Percentiles rank a stretch among this genome's conserved stretches.
These are phyloP conservation scores for Escarpia spicata DNA, from an alignment of 2,888 invertebrate species.

Conservation along the genomic window DNA sequence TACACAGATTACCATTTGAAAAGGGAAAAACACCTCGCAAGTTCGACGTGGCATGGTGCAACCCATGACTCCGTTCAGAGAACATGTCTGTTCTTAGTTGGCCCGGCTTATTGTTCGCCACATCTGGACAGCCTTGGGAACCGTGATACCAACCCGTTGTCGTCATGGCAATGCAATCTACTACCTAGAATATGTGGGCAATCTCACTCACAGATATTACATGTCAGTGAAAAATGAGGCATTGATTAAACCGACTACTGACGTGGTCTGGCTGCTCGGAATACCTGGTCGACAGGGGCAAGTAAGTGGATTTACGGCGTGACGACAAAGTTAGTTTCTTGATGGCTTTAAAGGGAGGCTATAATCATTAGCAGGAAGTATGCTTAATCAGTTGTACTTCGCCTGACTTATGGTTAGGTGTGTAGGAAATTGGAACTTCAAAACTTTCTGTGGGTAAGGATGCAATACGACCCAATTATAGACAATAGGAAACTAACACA, in stretches of 20 bases:
- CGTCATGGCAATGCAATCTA: background rate
- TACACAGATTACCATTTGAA: background rate
- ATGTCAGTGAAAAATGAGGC: conserved; percentile 16
- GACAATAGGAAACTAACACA: no score
- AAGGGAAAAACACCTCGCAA: background rate
- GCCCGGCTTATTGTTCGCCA: background rate
- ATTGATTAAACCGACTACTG: background rate
- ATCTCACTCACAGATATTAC: background rate
- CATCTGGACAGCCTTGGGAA: background rate
- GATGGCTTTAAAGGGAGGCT: background rate
- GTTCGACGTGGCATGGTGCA: background rate
- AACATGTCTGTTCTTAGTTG: background rate
- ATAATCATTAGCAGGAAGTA: no score
- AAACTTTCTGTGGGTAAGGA: no score
- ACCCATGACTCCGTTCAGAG: background rate
- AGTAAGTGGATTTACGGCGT: background rate
- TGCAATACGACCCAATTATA: no score
- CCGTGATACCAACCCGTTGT: background rate
- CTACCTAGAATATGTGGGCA: conserved; percentile 10
- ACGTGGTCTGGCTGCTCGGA: background rate
- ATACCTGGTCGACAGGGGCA: background rate
- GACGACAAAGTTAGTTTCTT: background rate
- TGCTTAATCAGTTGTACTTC: no score
- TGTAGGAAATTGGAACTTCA: no score
- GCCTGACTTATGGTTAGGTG: no score